Evolutionary conservation across 1,140 invertebrate species (phyloP), one percentile per base, ranked within the genome.

Genomic region (Pseudachorutes palmiensis): DNA sequence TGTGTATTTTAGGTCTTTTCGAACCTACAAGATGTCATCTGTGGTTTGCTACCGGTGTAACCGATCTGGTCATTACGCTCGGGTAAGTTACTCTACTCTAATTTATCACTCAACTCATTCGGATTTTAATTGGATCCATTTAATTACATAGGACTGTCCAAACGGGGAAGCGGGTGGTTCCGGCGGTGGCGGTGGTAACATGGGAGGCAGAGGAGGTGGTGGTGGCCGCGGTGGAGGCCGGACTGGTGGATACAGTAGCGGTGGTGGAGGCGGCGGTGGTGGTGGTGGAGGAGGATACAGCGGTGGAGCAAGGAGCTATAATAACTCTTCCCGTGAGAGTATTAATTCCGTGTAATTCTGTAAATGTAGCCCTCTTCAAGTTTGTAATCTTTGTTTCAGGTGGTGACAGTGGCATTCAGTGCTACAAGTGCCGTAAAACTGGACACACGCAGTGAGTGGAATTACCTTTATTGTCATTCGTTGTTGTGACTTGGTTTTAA

Each of bases 21-120:
- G 24, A 45, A 9, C 36, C 12, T 31, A 24, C 24, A n/a, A 45
- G 61, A 45, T 48, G 61, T 63, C 61, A n/a, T 31, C 26, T 22
- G 84, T 79, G 78, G 85, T 86, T 72, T 94, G 91, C 82, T 94
- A 93, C 82, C 92, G 91, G 82, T 94, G 91, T 81, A 91, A 91
- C 79, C 84, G 88, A 74, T 86, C 86, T 75, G 89, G 76, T 12
- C 76, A 77, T 64, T 77, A 76, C 69, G 76, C 76, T 55, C 74
- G 76, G 5, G 76, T 63, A 63, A 41, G 61, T 24, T 55, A 41
- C 5, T 9, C 5, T 41, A 5, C 19, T 41, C 36, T 41, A 41
- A 41, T 5, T 55, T 14, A 26, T 55, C 51, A 55, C 51, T 9
- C 19, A 5, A 5, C 36, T 41, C 36, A 19, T 41, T 41, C 36